Evolutionary conservation across 2,113 vertebrate species (phyloP).

Genomic region (Lycaon pictus): DNA sequence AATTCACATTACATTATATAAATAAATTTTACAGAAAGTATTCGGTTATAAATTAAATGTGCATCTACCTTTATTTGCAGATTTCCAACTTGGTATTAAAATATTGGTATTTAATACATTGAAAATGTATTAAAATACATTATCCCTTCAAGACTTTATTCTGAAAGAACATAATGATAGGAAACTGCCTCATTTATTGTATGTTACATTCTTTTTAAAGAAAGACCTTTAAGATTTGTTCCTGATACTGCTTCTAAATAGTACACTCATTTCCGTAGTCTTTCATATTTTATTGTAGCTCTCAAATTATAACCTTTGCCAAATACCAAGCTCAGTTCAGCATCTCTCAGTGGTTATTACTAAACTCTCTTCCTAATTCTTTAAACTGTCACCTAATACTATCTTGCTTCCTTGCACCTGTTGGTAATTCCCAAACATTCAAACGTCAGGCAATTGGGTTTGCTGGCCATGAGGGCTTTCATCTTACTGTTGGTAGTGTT

Average conservation of each 20-base stretch:
- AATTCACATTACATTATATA: neutral
- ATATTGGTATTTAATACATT: neutral
- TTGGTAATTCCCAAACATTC: constrained; percentile 44
- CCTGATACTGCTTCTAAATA: constrained; percentile 26
- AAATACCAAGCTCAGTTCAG: constrained; percentile 49
- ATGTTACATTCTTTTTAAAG: neutral
- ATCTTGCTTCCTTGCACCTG: constrained; percentile 6
- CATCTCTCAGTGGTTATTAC: neutral
- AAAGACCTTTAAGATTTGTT: neutral
- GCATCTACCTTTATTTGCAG: neutral
- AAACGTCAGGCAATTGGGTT: constrained; percentile 40
- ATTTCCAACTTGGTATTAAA: neutral
- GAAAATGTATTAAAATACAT: neutral
- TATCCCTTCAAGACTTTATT: constrained; percentile 28
- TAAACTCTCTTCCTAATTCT: constrained; percentile 51
- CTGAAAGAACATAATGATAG: constrained; percentile 7
- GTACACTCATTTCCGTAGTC: neutral
- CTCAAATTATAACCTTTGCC: constrained; percentile 4
- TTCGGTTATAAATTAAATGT: constrained; percentile 11
- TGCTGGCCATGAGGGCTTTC: constrained; percentile 8
- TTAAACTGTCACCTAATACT: constrained; percentile 40
- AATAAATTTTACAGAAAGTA: neutral
- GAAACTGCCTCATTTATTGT: neutral
- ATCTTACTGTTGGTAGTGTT: neutral
- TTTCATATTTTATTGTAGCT: constrained; percentile 22